A percentile compares a stretch with the other conserved stretches of the same genome.
phyloP scores from a whole-genome alignment of 2,797 vertebrate species.

The Chloroceryle inda region DNA sequence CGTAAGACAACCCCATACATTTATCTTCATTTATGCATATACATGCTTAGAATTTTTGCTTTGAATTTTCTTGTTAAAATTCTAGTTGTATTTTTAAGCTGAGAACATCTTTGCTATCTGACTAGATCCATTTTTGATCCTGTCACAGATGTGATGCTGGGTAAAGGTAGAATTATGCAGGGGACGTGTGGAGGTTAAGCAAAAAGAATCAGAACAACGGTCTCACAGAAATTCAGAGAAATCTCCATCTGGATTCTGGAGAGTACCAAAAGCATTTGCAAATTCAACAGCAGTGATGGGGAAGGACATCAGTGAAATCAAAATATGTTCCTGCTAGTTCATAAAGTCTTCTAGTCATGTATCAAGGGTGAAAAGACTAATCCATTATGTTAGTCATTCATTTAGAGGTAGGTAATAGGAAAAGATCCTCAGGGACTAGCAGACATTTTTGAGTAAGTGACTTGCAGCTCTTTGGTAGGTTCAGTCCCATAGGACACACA shows the following conservation, averaged over 20 bases:
- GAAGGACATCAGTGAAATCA: constrained; percentile 25
- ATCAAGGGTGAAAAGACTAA: constrained; percentile 45
- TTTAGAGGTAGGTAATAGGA: constrained; percentile 45
- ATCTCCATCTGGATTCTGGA: constrained; percentile 4
- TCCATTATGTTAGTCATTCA: constrained; percentile 45
- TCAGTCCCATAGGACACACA: background rate
- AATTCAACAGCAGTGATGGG: background rate
- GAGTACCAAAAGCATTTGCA: background rate
- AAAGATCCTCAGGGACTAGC: constrained; percentile 15
- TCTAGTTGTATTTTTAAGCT: constrained; percentile 11
- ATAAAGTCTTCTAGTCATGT: constrained; percentile 21
- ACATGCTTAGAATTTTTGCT: constrained; percentile 33
- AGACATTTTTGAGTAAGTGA: constrained; percentile 47
- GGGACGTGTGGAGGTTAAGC: constrained; percentile 25
- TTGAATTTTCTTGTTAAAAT: constrained; percentile 58
- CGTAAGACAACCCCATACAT: background rate
- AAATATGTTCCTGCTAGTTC: background rate
- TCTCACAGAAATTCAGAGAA: background rate
- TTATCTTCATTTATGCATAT: constrained; percentile 37
- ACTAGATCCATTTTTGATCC: constrained; percentile 56
- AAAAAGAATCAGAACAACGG: constrained; percentile 5
- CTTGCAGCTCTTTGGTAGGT: constrained; percentile 26
- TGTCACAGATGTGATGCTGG: constrained; percentile 40
- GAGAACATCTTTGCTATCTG: constrained; percentile 36
- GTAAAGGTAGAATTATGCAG: constrained; percentile 33